phyloP scores from a whole-genome alignment of 1,140 invertebrate genomes.

The Phymastichus coffea region DNA sequence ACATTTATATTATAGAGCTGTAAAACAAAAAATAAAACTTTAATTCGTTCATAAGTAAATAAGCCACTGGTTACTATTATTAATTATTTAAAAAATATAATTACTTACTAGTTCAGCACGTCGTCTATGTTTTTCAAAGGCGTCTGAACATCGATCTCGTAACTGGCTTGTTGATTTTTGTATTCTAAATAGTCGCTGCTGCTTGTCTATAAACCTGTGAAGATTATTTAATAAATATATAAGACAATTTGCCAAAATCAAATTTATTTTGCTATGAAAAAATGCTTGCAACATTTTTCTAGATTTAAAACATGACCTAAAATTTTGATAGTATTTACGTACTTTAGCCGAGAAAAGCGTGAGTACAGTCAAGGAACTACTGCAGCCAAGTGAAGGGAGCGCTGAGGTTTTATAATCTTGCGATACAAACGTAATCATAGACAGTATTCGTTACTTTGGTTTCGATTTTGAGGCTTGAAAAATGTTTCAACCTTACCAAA shows the following conservation, averaged over 20 bases:
- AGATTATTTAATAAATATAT: neutral
- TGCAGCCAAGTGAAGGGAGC: too few species aligned
- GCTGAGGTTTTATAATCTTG: too few species aligned
- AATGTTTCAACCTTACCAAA: too few species aligned
- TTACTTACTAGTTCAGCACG: constrained; percentile 61
- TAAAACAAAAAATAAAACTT: constrained; percentile 51
- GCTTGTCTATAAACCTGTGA: constrained; percentile 66
- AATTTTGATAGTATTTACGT: too few species aligned
- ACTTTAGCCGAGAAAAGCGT: too few species aligned
- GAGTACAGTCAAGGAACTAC: too few species aligned
- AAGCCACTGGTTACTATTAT: neutral
- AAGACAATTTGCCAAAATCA: neutral
- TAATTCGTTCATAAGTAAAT: neutral
- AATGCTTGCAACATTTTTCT: neutral
- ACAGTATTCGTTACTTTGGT: too few species aligned
- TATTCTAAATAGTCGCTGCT: constrained; percentile 60
- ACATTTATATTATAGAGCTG: constrained; percentile 65
- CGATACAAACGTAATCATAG: too few species aligned
- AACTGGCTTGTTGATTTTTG: constrained; percentile 61
- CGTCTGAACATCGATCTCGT: constrained; percentile 61
- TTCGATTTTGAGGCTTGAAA: too few species aligned
- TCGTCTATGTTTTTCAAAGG: constrained; percentile 60
- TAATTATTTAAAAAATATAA: constrained; percentile 12
- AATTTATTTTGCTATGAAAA: neutral
- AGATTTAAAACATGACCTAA: constrained; percentile 5